These are phyloP conservation scores for Bucorvus abyssinicus DNA, from an alignment of 2,797 vertebrate genomes.

Conservation along the genomic window DNA sequence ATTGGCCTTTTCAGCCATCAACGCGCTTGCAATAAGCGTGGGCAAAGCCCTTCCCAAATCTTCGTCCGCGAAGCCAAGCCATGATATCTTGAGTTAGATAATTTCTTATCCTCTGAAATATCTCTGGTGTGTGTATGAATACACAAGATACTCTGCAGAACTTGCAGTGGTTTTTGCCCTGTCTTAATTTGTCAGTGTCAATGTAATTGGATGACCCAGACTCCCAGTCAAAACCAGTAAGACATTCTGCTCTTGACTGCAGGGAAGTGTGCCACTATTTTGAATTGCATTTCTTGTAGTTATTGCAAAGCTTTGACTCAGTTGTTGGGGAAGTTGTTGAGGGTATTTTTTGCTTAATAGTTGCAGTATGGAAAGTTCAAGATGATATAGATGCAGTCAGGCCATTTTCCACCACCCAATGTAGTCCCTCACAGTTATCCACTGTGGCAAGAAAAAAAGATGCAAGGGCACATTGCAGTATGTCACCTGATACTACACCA, in stretches of 20 bases:
- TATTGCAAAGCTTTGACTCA: not conserved
- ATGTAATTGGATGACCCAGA: not conserved
- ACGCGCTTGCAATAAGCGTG: too few relatives aligned
- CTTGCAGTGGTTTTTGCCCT: not conserved
- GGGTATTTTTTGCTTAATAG: not conserved
- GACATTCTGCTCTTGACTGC: not conserved
- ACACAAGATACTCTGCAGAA: not conserved
- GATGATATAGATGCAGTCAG: not conserved
- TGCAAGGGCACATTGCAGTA: not conserved
- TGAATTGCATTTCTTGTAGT: not conserved
- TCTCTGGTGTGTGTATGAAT: not conserved
- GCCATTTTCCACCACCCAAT: not conserved
- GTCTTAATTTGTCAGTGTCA: conserved; percentile 20
- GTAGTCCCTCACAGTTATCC: not conserved
- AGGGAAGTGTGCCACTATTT: not conserved
- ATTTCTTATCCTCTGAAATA: not conserved
- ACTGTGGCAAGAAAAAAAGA: not conserved
- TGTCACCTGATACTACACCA: not conserved
- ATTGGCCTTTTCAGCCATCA: too few relatives aligned
- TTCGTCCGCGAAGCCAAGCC: too few relatives aligned
- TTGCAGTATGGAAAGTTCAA: not conserved
- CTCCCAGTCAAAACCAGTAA: not conserved
- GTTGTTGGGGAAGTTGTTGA: not conserved
- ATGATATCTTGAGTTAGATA: not conserved
- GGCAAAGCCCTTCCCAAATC: too few relatives aligned